Evolutionary conservation across 2,113 vertebrate species (phyloP), one percentile per base, ranked within the genome.

Genomic region (Carettochelys insculpta): DNA sequence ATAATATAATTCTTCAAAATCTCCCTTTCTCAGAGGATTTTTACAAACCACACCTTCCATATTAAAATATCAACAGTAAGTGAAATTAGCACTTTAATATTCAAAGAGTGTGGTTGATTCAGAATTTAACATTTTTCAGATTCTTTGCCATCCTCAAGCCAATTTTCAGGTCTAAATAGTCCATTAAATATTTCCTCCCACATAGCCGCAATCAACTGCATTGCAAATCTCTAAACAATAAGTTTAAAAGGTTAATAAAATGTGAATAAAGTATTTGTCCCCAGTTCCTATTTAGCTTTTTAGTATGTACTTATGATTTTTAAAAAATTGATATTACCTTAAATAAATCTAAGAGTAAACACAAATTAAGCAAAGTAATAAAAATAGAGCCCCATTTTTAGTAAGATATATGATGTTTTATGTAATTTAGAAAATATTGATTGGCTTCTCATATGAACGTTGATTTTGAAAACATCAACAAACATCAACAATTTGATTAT

Each of bases 41-140:
- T 22, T 56, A 76, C 5, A 88, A 82, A n/a, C 45, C 29, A 31
- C 65, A 83, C 77, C 51, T 31, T 68, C 48, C 48, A 3, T 43
- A 80, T 48, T 3, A 56, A 53, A 84, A 92, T 61, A 83, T 58
- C 71, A 80, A 48, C 16, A 71, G 3, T 22, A 76, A 80, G 20
- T n/a, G 87, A 27, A 82, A 82, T 48, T 90, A 80, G 22, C 14
- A 29, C 22, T 90, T 90, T n/a, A 58, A 75, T 71, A 77, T 11
- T 68, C 20, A 80, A 12, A n/a, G 25, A 22, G 16, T 82, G 3
- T 54, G 76, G 65, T 76, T 82, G n/a, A 71, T 31, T 82, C 52
- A 76, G 22, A 81, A 50, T 5, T 71, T 13, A 88, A 77, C 29
- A 56, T 88, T 68, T 90, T 76, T 90, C 71, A 82, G 19, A 24